Base-by-base conservation (phyloP, 1,140 invertebrate genomes). In the Sycobia sp. region DNA sequence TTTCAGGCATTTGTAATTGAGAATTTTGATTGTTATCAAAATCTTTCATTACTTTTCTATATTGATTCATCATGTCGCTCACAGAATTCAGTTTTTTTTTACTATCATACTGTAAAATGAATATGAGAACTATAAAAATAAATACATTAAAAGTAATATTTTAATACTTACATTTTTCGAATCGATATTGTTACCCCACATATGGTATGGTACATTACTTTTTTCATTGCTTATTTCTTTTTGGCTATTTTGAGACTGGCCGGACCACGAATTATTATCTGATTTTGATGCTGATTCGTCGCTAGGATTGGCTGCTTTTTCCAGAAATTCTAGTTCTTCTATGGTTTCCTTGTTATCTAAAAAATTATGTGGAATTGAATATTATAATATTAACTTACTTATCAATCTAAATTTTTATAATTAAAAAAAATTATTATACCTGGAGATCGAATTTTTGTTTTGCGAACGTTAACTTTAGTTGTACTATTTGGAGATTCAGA, bases 261-360 rank as follows among this genome's bases (percentile, higher is more conserved):
- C 29, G 4, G 29, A n/a, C n/a, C n/a, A n/a, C n/a, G n/a, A n/a
- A n/a, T n/a, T n/a, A n/a, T n/a, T n/a, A n/a, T n/a, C n/a, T n/a
- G n/a, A 13, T 23, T 44, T 44, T 5, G 25, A 43, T 57, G 53
- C 50, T n/a, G n/a, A 25, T 46, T 20, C 34, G 34, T 43, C 49
- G 8, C 7, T n/a, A n/a, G 60, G 60, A 41, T 62, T 62, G 18
- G 60, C 60, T 9, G 60, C 51, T 49, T 47, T 55, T 7, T 10
- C n/a, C 23, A 62, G 20, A 41, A 55, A 62, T 20, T 62, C 39
- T 1, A 53, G 2, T 18, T 53, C 36, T 2, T 38, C 50, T 1
- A 51, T n/a, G 18, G 11, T 39, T 46, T 27, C 41, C 14, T 23
- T 32, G 13, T 39, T 5, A 39, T 44, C 58, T 60, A 13, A n/a